Percentiles rank a stretch among this genome's conserved stretches.
These are phyloP conservation scores for Euwallacea similis DNA, from an alignment of 1,140 invertebrate species.

Conservation along the genomic window DNA sequence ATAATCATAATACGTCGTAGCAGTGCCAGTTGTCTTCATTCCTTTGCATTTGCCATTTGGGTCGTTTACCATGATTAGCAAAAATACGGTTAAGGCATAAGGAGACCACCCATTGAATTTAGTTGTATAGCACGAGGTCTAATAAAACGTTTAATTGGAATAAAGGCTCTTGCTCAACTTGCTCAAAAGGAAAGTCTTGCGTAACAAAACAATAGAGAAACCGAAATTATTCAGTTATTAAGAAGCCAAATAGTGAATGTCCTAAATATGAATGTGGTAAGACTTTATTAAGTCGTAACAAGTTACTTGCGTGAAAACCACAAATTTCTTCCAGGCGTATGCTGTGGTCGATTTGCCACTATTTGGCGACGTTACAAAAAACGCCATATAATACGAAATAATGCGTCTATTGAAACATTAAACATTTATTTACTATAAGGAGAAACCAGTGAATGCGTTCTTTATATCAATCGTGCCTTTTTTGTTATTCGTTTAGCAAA, in stretches of 20 bases:
- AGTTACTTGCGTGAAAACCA: background rate
- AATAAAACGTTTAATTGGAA: no score
- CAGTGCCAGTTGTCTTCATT: slow-evolving; percentile 31
- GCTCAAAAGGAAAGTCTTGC: no score
- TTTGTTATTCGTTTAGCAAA: no score
- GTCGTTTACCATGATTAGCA: background rate
- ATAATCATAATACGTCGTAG: slow-evolving; percentile 46
- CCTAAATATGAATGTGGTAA: background rate
- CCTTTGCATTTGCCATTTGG: slow-evolving; percentile 36
- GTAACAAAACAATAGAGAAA: background rate
- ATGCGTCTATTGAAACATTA: no score
- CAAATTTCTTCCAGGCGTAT: background rate
- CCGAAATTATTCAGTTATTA: background rate
- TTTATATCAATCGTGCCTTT: no score
- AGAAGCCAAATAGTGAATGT: background rate
- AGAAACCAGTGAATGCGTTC: no score
- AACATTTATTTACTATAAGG: no score
- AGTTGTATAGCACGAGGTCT: no score
- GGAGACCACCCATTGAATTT: no score
- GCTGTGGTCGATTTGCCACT: background rate
- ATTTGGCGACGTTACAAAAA: background rate
- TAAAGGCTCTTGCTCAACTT: no score
- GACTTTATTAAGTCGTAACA: slow-evolving; percentile 1
- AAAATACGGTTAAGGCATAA: no score
- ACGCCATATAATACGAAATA: background rate